Percentiles rank a stretch among this genome's conserved stretches.
These are phyloP conservation scores for Heliconius aoede DNA, from an alignment of 2,888 invertebrate species.

Conservation along the genomic window DNA sequence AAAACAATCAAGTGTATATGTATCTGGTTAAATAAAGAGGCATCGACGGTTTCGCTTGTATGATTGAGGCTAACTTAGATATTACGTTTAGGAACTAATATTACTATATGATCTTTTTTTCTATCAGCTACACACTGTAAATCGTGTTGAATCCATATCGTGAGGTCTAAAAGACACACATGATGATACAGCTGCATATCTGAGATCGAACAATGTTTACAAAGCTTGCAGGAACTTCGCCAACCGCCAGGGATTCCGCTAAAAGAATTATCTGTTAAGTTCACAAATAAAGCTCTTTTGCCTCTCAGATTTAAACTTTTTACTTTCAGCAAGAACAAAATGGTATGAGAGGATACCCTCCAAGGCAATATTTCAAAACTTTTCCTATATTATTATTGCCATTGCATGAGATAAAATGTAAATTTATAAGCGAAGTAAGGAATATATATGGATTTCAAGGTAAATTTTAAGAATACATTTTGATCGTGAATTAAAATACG, in stretches of 20 bases:
- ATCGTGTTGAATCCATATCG: not conserved
- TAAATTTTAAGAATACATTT: too few species aligned
- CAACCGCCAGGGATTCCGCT: constrained; percentile 15
- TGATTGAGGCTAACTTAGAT: not conserved
- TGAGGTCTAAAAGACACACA: not conserved
- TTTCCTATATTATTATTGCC: not conserved
- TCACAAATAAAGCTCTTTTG: constrained; percentile 15
- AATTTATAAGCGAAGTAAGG: not conserved
- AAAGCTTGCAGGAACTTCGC: constrained; percentile 21
- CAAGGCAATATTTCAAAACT: not conserved
- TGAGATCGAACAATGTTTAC: constrained; percentile 18
- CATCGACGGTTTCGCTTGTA: not conserved
- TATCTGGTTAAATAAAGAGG: constrained; percentile 7
- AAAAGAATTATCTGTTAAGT: constrained; percentile 20
- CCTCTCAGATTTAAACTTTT: constrained; percentile 5
- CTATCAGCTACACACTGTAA: not conserved
- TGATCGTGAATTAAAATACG: too few species aligned
- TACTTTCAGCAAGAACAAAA: constrained; percentile 10
- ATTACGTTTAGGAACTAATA: not conserved
- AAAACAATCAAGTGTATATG: constrained; percentile 25
- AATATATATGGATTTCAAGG: too few species aligned
- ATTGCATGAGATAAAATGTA: not conserved
- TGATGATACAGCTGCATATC: constrained; percentile 24
- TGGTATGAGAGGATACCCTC: not conserved
- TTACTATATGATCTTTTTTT: not conserved